Base-by-base conservation (phyloP, 2,888 invertebrate species). In the Frankliniella intonsa region DNA sequence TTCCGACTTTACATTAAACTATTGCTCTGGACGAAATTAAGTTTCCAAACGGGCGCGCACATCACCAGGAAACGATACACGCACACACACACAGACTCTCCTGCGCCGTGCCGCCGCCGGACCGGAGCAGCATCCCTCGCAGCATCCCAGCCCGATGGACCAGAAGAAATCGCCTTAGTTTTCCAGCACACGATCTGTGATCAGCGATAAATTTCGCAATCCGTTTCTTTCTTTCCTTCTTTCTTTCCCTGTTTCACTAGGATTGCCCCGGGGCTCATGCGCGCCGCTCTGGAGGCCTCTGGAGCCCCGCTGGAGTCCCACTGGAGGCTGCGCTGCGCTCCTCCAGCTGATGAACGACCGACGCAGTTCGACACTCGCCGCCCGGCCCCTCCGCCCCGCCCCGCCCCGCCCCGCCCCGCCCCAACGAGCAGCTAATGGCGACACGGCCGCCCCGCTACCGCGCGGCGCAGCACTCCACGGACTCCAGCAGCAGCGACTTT, bases 161-260 rank as follows among this genome's bases (percentile, higher is more conserved):
- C 69, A 76, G 69, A 76, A 76, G 69, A 76, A 76, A 76, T 76
- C 69, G 69, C 69, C 69, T 76, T 76, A 76, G 69, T 76, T 76
- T 76, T 25, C 69, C 69, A 76, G 69, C 69, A 25, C 69, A 76
- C 69, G 69, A 76, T 76, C 69, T 76, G 69, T 25, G 69, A 76
- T 76, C 69, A 76, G 69, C 69, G 69, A 76, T 76, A 76, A 76
- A 76, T 76, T 76, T 76, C 69, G n/a, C 22, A 10, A 76, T 25
- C 25, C 69, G 69, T 76, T 76, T 76, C 69, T 25, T 76, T 25
- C 22, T 25, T 22, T 76, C 38, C 5, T 38, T 38, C n/a, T n/a
- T n/a, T n/a, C n/a, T n/a, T n/a, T n/a, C n/a, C 38, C 69, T 76
- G 69, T 76, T 76, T 76, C 69, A 76, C 69, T 76, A 22, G 69